Percentiles rank a stretch among this genome's conserved stretches.
These are phyloP conservation scores for Nomia melanderi DNA, from an alignment of 1,140 invertebrate species.

Conservation along the genomic window DNA sequence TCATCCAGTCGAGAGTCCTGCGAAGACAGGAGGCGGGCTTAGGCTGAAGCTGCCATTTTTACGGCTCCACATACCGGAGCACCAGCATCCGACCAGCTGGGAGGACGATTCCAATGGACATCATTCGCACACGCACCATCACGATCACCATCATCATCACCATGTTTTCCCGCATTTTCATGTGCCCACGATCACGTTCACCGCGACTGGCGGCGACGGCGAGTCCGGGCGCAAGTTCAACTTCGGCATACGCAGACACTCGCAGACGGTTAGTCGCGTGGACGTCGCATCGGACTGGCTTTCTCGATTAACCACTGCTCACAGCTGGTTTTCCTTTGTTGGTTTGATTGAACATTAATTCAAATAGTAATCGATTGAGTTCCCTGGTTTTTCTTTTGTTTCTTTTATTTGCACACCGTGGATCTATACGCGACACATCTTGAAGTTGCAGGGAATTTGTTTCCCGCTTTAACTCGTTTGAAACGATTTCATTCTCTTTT, in stretches of 20 bases:
- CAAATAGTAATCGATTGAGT: too few relatives aligned
- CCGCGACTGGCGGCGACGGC: conserved; percentile 74
- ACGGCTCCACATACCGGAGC: conserved; percentile 77
- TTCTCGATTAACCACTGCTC: conserved; percentile 3
- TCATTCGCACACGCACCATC: conserved; percentile 19
- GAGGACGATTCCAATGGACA: conserved; percentile 31
- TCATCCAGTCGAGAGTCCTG: conserved; percentile 23
- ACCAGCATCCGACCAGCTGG: conserved; percentile 27
- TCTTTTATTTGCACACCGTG: too few relatives aligned
- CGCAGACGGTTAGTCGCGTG: conserved; percentile 81
- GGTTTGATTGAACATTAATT: background rate
- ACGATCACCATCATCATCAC: conserved; percentile 69
- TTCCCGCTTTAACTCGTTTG: too few relatives aligned
- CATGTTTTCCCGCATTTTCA: conserved; percentile 78
- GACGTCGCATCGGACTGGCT: conserved; percentile 15
- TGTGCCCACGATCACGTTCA: conserved; percentile 81
- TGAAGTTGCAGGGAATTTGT: too few relatives aligned
- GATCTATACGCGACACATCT: too few relatives aligned
- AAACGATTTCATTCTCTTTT: too few relatives aligned
- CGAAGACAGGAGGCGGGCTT: conserved; percentile 31
- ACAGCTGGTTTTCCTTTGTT: background rate
- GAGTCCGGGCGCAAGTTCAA: conserved; percentile 79
- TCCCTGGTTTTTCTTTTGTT: too few relatives aligned
- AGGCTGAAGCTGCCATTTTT: conserved; percentile 75
- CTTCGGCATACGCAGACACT: conserved; percentile 81